Base-by-base conservation (phyloP, 2,797 vertebrate species). In the Gymnodraco acuticeps region DNA sequence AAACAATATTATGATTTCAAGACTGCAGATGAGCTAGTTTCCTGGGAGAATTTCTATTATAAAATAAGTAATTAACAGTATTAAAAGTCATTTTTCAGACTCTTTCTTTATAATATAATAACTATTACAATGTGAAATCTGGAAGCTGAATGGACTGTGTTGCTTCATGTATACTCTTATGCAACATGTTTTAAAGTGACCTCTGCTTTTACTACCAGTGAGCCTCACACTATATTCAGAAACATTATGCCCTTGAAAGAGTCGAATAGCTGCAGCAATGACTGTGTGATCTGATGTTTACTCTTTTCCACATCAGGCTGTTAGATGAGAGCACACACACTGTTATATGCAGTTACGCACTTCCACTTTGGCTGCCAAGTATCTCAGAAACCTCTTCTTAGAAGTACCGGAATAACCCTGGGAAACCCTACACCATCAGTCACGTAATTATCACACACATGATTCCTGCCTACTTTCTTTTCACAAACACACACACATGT, bases 391-490 rank as follows among this genome's bases (percentile, higher is more conserved):
- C 31, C 47, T 73, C 56, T 88, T 86, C 87, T 78, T 63, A 80
- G 80, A 89, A 89, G 70, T 38, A 80, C 88, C 20, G 12, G 74
- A 87, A 92, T 93, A 93, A 83, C 91, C 85, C 68, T 52, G 58
- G 87, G 92, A 87, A 93, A 93, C 85, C 74, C 68, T 83, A 92
- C 87, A 90, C 85, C 61, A 0, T 45, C 47, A 41, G 51, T 47
- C 63, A 53, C 33, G 41, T 78, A 63, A 75, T 51, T 48, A 75
- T 77, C 74, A 64, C 72, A 75, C 73, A 69, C 70, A 54, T 13
- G 47, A 75, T 65, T 43, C 54, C 65, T 2, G 2, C 48, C 67
- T 41, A 64, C 51, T 56, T 45, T 19, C 38, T 20, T 52, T 19
- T 17, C n/a, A 52, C 62, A 15, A 12, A 55, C 64, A 54, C 14